These are phyloP conservation scores for Himalopsyche kuldschensis DNA, from an alignment of 2,888 invertebrate genomes.

Conservation along the genomic window DNA sequence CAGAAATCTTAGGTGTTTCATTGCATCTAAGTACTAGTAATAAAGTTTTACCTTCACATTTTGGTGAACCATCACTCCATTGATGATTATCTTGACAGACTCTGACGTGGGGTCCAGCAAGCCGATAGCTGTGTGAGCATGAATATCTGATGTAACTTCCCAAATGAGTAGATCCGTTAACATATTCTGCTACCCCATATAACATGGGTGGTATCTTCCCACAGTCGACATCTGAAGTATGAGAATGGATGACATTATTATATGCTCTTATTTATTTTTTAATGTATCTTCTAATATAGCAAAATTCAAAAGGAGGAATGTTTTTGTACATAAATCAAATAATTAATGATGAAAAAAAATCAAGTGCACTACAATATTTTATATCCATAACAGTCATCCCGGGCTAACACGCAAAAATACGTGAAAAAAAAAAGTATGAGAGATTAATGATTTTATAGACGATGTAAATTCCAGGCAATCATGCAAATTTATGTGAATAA, in stretches of 20 bases:
- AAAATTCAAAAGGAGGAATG: too few relatives aligned
- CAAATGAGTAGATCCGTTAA: conserved; percentile 77
- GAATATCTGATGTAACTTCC: conserved; percentile 79
- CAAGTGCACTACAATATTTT: too few relatives aligned
- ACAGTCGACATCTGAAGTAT: conserved; percentile 77
- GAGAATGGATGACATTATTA: neutral
- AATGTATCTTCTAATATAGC: too few relatives aligned
- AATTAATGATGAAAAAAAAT: too few relatives aligned
- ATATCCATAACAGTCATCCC: too few relatives aligned
- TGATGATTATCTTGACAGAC: conserved; percentile 73
- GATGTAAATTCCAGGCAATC: too few relatives aligned
- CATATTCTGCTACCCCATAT: conserved; percentile 75
- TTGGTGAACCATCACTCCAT: conserved; percentile 84
- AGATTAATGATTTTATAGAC: too few relatives aligned
- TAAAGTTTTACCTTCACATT: conserved; percentile 74
- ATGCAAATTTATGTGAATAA: too few relatives aligned
- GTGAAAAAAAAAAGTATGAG: too few relatives aligned
- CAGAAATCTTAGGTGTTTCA: too few relatives aligned
- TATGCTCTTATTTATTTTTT: neutral
- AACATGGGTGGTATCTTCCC: conserved; percentile 79
- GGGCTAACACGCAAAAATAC: too few relatives aligned
- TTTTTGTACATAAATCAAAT: too few relatives aligned
- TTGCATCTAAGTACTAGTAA: neutral
- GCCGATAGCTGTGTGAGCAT: conserved; percentile 77
- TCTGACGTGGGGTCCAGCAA: conserved; percentile 73